Evolutionary conservation across 1,140 invertebrate species (phyloP).

Genomic region (Coelopa frigida): DNA sequence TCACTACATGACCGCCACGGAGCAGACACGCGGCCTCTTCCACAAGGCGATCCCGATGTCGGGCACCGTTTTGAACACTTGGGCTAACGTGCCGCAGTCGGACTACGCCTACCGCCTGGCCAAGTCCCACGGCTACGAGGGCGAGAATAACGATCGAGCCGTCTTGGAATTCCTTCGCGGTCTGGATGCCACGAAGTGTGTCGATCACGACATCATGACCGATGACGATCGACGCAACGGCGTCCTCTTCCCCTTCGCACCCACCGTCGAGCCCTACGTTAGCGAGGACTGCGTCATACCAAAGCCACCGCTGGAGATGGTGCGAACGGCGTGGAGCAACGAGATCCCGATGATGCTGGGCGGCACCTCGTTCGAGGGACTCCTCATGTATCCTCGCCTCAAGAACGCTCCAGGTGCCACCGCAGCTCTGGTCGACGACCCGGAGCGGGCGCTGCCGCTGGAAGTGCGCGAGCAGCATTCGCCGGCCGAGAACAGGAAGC

Average conservation of each 20-base stretch:
- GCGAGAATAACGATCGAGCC: constrained; percentile 25
- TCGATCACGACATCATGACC: constrained; percentile 8
- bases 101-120: constrained; percentile 17
- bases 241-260: constrained; percentile 26
- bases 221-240: constrained; percentile 24
- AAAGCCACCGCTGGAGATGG: constrained; percentile 31
- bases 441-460: constrained; percentile 15
- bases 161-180: constrained; percentile 34
- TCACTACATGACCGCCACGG: constrained; percentile 32
- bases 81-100: constrained; percentile 15
- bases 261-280: constrained; percentile 40
- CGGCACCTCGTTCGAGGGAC: constrained; percentile 38
- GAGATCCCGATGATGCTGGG: constrained; percentile 41
- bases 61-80: constrained; percentile 47
- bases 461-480: constrained; percentile 19
- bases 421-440: constrained; percentile 22
- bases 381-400: constrained; percentile 31
- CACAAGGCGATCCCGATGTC: constrained; percentile 55
- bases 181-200: constrained; percentile 10
- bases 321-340: constrained; percentile 34
- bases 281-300: constrained; percentile 31
- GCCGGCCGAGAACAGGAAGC: constrained; percentile 16
- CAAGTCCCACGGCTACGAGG: constrained; percentile 13
- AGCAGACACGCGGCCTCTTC: constrained; percentile 47
- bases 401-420: constrained; percentile 19